A percentile compares a stretch with the other conserved stretches of the same genome.
phyloP scores from a whole-genome alignment of 2,113 vertebrate genomes.

The Chloebia gouldiae region DNA sequence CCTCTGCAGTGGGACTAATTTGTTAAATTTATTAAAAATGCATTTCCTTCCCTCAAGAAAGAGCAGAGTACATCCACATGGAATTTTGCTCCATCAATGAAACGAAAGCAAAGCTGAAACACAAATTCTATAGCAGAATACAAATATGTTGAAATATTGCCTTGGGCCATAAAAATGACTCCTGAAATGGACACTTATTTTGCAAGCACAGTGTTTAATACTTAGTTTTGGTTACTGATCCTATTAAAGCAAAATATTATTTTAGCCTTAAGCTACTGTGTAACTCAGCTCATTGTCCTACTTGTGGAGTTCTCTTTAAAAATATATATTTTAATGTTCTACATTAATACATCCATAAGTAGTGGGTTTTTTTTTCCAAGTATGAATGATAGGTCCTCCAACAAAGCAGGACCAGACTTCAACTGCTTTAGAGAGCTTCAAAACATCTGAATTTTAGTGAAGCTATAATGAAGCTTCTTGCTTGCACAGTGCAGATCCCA shows the following conservation, averaged over 20 bases:
- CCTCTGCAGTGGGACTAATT: not conserved
- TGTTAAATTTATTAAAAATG: conserved; percentile 13
- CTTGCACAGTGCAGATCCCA: not conserved
- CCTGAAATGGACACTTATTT: not conserved
- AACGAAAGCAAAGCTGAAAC: not conserved
- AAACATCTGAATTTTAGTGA: not conserved
- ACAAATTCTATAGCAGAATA: not conserved
- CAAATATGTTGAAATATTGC: not conserved
- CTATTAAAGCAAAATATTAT: not conserved
- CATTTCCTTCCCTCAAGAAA: not conserved
- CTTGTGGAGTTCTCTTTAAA: not conserved
- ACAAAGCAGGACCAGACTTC: not conserved
- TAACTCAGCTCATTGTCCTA: not conserved
- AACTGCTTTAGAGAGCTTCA: not conserved
- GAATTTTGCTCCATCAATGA: not conserved
- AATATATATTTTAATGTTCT: not conserved
- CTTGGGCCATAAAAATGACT: not conserved
- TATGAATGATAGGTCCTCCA: not conserved
- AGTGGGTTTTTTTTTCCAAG: not conserved
- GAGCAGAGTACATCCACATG: not conserved
- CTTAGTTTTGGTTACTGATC: not conserved
- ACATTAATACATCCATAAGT: not conserved
- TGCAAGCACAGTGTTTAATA: not conserved
- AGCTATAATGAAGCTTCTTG: not conserved
- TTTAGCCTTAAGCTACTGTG: not conserved